Conservation (phyloP, 2,888 invertebrate species). For the Dryomyza anilis region DNA sequence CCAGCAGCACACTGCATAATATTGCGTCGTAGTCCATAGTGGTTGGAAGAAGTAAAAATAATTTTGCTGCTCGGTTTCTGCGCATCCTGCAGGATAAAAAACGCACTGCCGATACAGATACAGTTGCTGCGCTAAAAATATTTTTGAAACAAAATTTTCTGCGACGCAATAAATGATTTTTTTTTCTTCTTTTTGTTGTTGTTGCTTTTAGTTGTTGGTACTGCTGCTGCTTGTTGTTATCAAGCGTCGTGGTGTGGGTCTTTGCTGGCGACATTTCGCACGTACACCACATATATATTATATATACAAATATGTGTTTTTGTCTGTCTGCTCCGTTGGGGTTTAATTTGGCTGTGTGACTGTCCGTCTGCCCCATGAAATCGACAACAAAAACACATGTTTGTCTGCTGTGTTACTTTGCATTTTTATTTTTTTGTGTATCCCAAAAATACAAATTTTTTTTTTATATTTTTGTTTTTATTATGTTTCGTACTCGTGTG, state of each 20-base stretch:
- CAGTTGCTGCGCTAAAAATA: no score
- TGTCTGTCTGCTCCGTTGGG: no score
- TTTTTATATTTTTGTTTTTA: not conserved
- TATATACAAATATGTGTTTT: not conserved
- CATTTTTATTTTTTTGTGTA: not conserved
- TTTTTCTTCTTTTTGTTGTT: not conserved
- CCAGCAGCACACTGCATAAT: no score
- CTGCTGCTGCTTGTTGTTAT: not conserved
- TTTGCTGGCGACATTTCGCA: not conserved
- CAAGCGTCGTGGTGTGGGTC: not conserved
- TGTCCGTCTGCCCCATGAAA: not conserved
- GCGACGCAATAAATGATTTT: not conserved
- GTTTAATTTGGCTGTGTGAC: no score
- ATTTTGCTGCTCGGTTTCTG: not conserved
- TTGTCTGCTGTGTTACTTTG: slow-evolving; percentile 5
- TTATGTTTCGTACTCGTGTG: not conserved
- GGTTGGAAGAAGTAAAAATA: not conserved
- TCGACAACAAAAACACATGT: slow-evolving; percentile 2
- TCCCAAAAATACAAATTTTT: not conserved
- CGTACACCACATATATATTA: not conserved
- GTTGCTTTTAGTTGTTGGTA: not conserved
- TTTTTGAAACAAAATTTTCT: not conserved
- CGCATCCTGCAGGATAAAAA: not conserved
- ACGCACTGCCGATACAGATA: not conserved
- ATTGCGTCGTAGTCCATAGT: slow-evolving; percentile 6